Percentiles rank a stretch among this genome's conserved stretches.
Evolutionary conservation across 2,797 vertebrate species (phyloP).

Genomic region (Anomalospiza imberbis): DNA sequence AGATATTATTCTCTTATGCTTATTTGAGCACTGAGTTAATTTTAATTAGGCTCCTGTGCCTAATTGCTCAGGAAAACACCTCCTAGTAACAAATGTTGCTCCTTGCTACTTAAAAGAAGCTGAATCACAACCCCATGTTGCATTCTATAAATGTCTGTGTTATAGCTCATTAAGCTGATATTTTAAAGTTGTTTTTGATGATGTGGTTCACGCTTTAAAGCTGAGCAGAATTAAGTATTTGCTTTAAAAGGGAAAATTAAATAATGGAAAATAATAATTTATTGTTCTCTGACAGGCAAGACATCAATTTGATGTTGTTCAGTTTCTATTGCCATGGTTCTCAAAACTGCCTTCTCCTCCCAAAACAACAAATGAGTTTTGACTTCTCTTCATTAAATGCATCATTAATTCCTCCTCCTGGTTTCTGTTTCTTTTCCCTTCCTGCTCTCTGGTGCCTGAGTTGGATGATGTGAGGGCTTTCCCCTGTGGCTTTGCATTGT

Average conservation of each 20-base stretch:
- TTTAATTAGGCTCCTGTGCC: conserved; percentile 66
- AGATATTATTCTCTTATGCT: conserved; percentile 31
- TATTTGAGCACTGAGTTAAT: conserved; percentile 65
- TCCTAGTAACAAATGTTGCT: conserved; percentile 57
- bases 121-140: conserved; percentile 5
- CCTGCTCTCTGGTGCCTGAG: background rate
- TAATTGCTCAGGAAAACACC: conserved; percentile 63
- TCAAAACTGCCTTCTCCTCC: background rate
- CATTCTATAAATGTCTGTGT: conserved; percentile 5
- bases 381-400: conserved; percentile 48
- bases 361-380: conserved; percentile 40
- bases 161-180: conserved; percentile 53
- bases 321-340: background rate
- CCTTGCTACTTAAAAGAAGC: conserved; percentile 37
- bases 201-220: conserved; percentile 31
- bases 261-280: conserved; percentile 14
- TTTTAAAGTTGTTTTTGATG: conserved; percentile 35
- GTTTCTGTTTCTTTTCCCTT: conserved; percentile 57
- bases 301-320: conserved; percentile 10
- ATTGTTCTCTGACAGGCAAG: conserved; percentile 4
- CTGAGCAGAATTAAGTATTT: conserved; percentile 27
- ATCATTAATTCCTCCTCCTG: conserved; percentile 46
- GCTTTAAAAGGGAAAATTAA: conserved; percentile 15
- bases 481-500: background rate
- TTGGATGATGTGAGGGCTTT: background rate